Evolutionary conservation across 2,113 vertebrate genomes (phyloP), one percentile per base, ranked within the genome.

Genomic region (Anarrhichthys ocellatus): DNA sequence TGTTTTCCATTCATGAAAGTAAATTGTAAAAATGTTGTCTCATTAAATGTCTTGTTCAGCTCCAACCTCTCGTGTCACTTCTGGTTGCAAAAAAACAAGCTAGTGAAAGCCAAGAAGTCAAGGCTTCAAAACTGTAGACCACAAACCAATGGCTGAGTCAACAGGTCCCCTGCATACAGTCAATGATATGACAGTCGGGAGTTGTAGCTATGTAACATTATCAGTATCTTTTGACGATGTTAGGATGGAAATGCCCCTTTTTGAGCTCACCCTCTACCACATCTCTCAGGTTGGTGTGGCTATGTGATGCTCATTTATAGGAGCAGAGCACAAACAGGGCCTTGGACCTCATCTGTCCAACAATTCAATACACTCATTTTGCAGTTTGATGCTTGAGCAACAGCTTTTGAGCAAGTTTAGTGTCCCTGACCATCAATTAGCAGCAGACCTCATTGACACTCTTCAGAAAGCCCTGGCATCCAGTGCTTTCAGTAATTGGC

Each of bases 391-490:
- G 88, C 82, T 70, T 95, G 89, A 95, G 87, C 69, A 93, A 90
- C 91, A 94, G 94, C 89, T 93, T 91, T 93, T 90, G 56, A 89
- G 78, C 64, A 89, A 92, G 87, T 88, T 61, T 89, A 92, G 92
- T 61, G 91, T 95, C 94, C 94, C 92, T 88, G 93, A 94, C 94
- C 93, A 87, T 94, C 93, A 95, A 95, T 95, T 95, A 94, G 94
- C 81, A 87, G 93, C 88, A 93, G 86, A 95, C 95, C 94, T 93
- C 95, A 91, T 95, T 83, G 84, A 94, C 92, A 93, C 90, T 90
- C 89, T 92, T 87, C 76, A 69, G n/a, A 69, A 78, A 90, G 93
- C 78, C 79, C 93, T 95, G 90, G 94, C 93, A 93, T 94, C 87
- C 83, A 88, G 86, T 46, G 84, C 88, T 95, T 95, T 95, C 71